A percentile compares a stretch with the other conserved stretches of the same genome.
Evolutionary conservation across 2,113 vertebrate species (phyloP).

Genomic region (Paedocypris sp.): DNA sequence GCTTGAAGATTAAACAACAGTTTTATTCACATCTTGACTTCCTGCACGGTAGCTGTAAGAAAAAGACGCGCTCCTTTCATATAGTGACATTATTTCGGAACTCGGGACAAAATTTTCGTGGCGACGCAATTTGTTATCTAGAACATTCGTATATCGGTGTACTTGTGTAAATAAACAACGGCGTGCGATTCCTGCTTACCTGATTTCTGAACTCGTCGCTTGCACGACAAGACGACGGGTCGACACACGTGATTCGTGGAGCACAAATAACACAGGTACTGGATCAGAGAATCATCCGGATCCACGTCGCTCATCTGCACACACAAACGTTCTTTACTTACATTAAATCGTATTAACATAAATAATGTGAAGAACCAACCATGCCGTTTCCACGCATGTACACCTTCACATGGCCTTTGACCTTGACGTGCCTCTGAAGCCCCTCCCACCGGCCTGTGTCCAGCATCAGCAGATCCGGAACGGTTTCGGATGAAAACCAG

Average conservation of each 20-base stretch:
- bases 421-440: slow-evolving; percentile 59
- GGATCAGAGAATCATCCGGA: slow-evolving; percentile 42
- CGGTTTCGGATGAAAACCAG: slow-evolving; percentile 53
- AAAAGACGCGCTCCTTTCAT: too few species aligned
- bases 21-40: too few species aligned
- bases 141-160: too few species aligned
- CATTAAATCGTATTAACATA: too few species aligned
- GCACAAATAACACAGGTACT: slow-evolving; percentile 51
- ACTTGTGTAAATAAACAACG: too few species aligned
- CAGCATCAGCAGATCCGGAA: slow-evolving; percentile 59
- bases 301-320: slow-evolving; percentile 41
- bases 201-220: slow-evolving; percentile 36
- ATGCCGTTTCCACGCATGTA: slow-evolving; percentile 48
- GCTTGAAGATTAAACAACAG: too few species aligned
- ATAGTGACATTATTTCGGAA: too few species aligned
- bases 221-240: slow-evolving; percentile 50
- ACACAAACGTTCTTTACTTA: too few species aligned
- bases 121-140: too few species aligned
- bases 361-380: slow-evolving; percentile 40
- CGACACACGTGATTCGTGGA: slow-evolving; percentile 41
- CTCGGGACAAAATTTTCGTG: too few species aligned
- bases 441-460: slow-evolving; percentile 64
- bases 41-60: too few species aligned
- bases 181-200: too few species aligned
- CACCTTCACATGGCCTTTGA: slow-evolving; percentile 58